Evolutionary conservation across 2,888 invertebrate genomes (phyloP).

Genomic region (Prenolepis imparis): DNA sequence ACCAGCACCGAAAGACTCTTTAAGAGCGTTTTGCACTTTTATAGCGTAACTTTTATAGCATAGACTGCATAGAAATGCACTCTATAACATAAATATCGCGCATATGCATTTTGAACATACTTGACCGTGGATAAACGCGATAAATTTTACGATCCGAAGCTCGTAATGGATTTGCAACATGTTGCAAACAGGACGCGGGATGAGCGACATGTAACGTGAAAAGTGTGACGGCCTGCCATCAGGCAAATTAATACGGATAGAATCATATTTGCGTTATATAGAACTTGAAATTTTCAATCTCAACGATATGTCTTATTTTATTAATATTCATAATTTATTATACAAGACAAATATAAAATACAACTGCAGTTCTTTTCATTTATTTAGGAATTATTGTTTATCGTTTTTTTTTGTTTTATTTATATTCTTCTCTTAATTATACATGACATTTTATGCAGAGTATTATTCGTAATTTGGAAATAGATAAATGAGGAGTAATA

Average conservation of each 20-base stretch:
- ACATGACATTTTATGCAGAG: background rate
- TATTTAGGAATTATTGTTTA: background rate
- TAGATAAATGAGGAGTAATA: background rate
- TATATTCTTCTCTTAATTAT: background rate
- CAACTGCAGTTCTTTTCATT: background rate
- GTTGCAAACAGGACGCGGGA: conserved; percentile 67
- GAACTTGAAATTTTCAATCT: conserved; percentile 38
- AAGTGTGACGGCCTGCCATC: conserved; percentile 71
- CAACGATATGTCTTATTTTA: background rate
- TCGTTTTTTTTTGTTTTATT: background rate
- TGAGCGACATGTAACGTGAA: conserved; percentile 53
- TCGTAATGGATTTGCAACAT: conserved; percentile 79
- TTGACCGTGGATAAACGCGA: conserved; percentile 76
- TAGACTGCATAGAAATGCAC: conserved; percentile 73
- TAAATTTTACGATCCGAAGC: conserved; percentile 76
- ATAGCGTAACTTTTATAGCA: conserved; percentile 71
- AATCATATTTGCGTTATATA: conserved; percentile 49
- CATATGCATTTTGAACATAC: conserved; percentile 71
- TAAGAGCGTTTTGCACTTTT: conserved; percentile 72
- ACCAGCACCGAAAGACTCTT: conserved; percentile 58
- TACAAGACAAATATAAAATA: background rate
- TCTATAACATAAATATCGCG: conserved; percentile 67
- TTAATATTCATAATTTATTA: background rate
- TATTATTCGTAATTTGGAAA: background rate
- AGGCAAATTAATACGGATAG: conserved; percentile 70